Base-by-base conservation (phyloP, 2,888 invertebrate species). In the Drosophila meridionalis region DNA sequence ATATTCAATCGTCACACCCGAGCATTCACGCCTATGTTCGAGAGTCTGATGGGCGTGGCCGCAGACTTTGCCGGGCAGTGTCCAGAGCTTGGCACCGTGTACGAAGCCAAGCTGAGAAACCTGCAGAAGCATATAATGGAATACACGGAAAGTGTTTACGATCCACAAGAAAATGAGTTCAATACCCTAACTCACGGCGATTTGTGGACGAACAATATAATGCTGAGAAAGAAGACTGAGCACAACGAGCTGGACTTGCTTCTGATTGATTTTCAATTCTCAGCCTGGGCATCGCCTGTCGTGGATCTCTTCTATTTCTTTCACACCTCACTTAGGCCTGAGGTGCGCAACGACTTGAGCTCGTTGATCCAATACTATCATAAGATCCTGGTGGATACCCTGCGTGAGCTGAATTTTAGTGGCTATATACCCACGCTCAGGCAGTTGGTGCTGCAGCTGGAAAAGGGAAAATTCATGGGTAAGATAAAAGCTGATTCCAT, bases 231-330 rank as follows among this genome's bases (percentile, higher is more conserved):
- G 5, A 56, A 67, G 0, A 66, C 70, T 6, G 70, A 68, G 0
- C 12, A 69, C 4, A 55, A 64, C 11, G 73, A 67, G 1, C 57
- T 73, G 43, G 92, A 93, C 76, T 73, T 90, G 68, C 67, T 92
- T 11, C 60, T 93, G 11, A 90, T 93, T 30, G 93, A 93, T 60
- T 93, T 93, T 65, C 93, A 93, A 61, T 91, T 91, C 62, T 85
- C 88, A 38, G 83, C 76, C 52, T 93, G 93, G 93, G 82, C 87
- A 12, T 91, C 93, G 9, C 92, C 92, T 0, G 91, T 90, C 0
- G 85, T 92, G 12, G 93, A 93, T 72, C 67, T 93, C 7, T 90
- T 91, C 69, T 93, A 93, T 43, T 92, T 92, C 50, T 78, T 92
- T 4, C 81, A 83, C 20, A 91, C 92, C 0, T 93, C 93, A 0